phyloP scores from a whole-genome alignment of 1,140 invertebrate genomes.

The Papilio machaon region DNA sequence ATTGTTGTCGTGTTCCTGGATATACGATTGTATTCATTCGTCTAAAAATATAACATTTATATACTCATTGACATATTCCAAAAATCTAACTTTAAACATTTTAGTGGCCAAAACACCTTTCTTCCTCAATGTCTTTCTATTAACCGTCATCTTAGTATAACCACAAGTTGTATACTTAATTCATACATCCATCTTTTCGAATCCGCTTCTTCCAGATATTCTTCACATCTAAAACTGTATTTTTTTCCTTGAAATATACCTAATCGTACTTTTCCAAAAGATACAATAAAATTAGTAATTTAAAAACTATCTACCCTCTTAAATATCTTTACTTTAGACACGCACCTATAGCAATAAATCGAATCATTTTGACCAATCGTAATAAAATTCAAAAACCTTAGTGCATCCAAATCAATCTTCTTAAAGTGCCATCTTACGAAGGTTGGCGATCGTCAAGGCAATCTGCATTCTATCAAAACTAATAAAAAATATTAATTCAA shows the following conservation, averaged over 20 bases:
- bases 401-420: too few relatives aligned
- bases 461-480: too few relatives aligned
- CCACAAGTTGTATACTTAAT: not conserved
- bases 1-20: conserved; percentile 18
- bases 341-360: too few relatives aligned
- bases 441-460: too few relatives aligned
- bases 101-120: not conserved
- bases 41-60: not conserved
- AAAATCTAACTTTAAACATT: not conserved
- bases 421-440: too few relatives aligned
- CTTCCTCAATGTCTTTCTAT: not conserved
- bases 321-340: not conserved
- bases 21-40: conserved; percentile 13
- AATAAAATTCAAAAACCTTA: too few relatives aligned
- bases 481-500: too few relatives aligned
- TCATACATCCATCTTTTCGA: not conserved
- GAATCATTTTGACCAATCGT: too few relatives aligned
- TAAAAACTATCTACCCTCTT: not conserved
- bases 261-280: not conserved
- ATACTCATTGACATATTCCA: not conserved
- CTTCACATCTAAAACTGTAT: too few relatives aligned
- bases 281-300: not conserved
- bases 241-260: not conserved
- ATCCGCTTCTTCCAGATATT: not conserved
- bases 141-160: too few relatives aligned